phyloP scores from a whole-genome alignment of 2,888 invertebrate species.

The Pseudeuparius sepicola region DNA sequence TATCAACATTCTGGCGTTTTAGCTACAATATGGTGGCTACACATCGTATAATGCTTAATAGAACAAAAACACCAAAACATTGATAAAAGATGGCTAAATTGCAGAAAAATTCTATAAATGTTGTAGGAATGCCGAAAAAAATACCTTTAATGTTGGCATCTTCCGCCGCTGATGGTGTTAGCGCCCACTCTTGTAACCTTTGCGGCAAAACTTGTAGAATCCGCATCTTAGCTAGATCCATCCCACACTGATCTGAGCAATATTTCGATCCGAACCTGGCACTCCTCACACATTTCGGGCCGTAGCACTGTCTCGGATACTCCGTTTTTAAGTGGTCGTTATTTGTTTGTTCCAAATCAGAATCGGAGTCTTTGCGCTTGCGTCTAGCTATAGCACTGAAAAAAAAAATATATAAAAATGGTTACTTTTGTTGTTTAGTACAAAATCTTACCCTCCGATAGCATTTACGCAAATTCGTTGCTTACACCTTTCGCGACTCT shows the following conservation, averaged over 20 bases:
- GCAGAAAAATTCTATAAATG: neutral
- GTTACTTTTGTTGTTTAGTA: neutral
- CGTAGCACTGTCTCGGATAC: conserved; percentile 77
- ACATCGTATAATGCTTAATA: no score
- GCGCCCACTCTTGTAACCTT: conserved; percentile 88
- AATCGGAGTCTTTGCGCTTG: conserved; percentile 35
- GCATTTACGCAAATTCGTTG: conserved; percentile 41
- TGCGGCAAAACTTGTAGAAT: conserved; percentile 61
- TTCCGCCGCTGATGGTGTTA: conserved; percentile 78
- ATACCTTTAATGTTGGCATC: conserved; percentile 50
- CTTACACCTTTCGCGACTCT: conserved; percentile 41
- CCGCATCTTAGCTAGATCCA: conserved; percentile 74
- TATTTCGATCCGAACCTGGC: conserved; percentile 79
- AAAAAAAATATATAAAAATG: conserved; percentile 31
- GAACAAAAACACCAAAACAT: conserved; percentile 1
- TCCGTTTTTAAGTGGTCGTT: conserved; percentile 47
- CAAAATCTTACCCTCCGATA: conserved; percentile 31
- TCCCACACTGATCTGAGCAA: conserved; percentile 86
- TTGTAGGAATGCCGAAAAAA: no score
- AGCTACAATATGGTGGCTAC: no score
- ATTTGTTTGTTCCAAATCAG: conserved; percentile 40
- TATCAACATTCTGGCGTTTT: no score
- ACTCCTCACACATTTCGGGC: conserved; percentile 74
- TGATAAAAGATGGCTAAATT: conserved; percentile 1
- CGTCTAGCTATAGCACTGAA: conserved; percentile 31